Conservation (phyloP, 2,888 invertebrate species). For the Macaria liturata region DNA sequence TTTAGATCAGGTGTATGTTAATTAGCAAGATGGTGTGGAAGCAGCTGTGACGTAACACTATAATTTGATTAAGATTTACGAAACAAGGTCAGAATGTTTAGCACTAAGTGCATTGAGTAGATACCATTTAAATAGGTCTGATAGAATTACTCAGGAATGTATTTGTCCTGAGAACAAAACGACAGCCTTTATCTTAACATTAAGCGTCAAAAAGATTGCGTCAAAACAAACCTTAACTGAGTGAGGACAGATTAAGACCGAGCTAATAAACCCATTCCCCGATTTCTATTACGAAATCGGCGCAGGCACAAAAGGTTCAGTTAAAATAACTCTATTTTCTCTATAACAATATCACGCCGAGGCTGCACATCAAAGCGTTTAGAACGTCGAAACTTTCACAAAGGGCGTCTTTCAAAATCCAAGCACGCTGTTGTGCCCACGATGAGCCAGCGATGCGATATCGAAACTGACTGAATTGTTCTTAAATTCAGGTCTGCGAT, state of each 20-base stretch:
- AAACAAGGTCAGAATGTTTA: slow-evolving; percentile 66
- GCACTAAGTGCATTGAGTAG: slow-evolving; percentile 39
- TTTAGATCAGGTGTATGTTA: slow-evolving; percentile 43
- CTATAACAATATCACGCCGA: slow-evolving; percentile 43
- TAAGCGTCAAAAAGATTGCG: too few species aligned
- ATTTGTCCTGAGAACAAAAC: not conserved
- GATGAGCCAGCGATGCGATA: slow-evolving; percentile 47
- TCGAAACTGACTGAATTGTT: slow-evolving; percentile 39
- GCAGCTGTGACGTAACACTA: slow-evolving; percentile 64
- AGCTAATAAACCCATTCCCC: not conserved
- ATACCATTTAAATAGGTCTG: not conserved
- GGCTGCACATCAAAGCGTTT: slow-evolving; percentile 49
- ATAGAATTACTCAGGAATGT: not conserved
- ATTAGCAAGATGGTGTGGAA: slow-evolving; percentile 64
- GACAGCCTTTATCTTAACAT: too few species aligned
- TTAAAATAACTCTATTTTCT: slow-evolving; percentile 37
- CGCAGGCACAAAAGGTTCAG: slow-evolving; percentile 17
- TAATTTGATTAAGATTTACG: slow-evolving; percentile 69
- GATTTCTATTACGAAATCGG: slow-evolving; percentile 13
- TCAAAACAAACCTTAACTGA: not conserved
- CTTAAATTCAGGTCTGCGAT: slow-evolving; percentile 31
- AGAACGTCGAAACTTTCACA: slow-evolving; percentile 50
- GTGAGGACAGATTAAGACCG: too few species aligned
- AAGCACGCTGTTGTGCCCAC: slow-evolving; percentile 46
- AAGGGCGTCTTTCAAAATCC: slow-evolving; percentile 50